phyloP scores from a whole-genome alignment of 2,797 vertebrate species.

The Ctenopoma multispine region DNA sequence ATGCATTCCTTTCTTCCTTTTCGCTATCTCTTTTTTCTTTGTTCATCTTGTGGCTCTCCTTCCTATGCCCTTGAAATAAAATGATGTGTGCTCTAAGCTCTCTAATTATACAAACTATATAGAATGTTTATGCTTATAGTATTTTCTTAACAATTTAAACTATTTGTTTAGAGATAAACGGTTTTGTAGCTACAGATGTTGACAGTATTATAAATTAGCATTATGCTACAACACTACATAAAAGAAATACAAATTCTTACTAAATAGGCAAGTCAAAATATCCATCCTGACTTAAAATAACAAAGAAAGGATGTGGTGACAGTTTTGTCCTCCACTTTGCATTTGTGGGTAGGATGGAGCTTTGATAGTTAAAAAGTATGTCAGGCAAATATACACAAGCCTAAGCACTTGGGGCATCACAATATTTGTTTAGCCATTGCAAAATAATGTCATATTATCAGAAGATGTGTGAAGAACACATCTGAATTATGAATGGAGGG shows the following conservation, averaged over 20 bases:
- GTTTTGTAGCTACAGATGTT: not conserved
- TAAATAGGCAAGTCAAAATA: no score
- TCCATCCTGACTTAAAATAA: not conserved
- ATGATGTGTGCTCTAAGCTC: conserved; percentile 24
- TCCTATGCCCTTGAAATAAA: conserved; percentile 39
- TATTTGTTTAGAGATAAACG: conserved; percentile 15
- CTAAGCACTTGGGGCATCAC: conserved; percentile 52
- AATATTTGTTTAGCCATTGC: conserved; percentile 73
- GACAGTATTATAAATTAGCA: not conserved
- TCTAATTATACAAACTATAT: not conserved
- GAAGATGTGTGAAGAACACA: conserved; percentile 79
- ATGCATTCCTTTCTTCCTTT: conserved; percentile 41
- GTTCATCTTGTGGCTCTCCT: conserved; percentile 8
- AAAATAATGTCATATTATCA: conserved; percentile 81
- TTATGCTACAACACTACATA: no score
- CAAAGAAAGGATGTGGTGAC: conserved; percentile 14
- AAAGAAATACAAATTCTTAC: no score
- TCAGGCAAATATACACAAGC: conserved; percentile 54
- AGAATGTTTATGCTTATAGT: no score
- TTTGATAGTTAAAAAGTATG: conserved; percentile 61
- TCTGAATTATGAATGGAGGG: conserved; percentile 81
- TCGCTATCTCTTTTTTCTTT: conserved; percentile 37
- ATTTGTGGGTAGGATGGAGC: conserved; percentile 57
- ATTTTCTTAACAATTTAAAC: conserved; percentile 21
- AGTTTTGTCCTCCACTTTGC: conserved; percentile 34